These are phyloP conservation scores for Drosophila putrida DNA, from an alignment of 2,888 invertebrate genomes.

Conservation along the genomic window DNA sequence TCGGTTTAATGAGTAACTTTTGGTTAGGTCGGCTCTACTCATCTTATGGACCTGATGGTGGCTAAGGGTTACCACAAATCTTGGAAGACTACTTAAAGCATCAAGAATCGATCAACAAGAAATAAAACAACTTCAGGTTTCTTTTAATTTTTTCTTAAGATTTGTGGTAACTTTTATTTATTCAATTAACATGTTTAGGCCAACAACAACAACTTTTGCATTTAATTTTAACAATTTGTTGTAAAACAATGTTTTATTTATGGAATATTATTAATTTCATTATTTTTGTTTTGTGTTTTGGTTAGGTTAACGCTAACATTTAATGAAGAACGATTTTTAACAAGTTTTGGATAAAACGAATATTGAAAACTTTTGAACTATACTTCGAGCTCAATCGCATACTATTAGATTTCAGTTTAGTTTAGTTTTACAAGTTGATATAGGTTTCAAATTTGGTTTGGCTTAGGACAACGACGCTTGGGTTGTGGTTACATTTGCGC, in stretches of 20 bases:
- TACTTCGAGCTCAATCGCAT: conserved; percentile 13
- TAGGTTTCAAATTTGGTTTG: conserved; percentile 45
- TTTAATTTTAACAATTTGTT: conserved; percentile 71
- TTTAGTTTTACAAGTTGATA: conserved; percentile 32
- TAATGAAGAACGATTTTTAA: conserved; percentile 49
- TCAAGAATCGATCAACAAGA: conserved; percentile 36
- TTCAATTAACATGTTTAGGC: conserved; percentile 69
- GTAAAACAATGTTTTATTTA: conserved; percentile 43
- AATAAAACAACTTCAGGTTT: conserved; percentile 80
- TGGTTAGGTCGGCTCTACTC: not conserved
- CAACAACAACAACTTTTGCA: conserved; percentile 78
- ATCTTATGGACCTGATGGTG: not conserved
- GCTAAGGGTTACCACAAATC: conserved; percentile 79
- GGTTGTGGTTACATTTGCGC: conserved; percentile 76
- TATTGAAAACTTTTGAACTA: conserved; percentile 16
- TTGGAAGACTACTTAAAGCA: conserved; percentile 31
- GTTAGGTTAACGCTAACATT: conserved; percentile 36
- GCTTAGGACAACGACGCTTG: conserved; percentile 69
- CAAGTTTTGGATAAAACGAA: conserved; percentile 29
- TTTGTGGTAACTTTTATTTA: conserved; percentile 84
- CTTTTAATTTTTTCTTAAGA: conserved; percentile 62
- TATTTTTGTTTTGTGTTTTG: conserved; percentile 7
- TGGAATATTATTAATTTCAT: conserved; percentile 5
- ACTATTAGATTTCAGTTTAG: conserved; percentile 13
- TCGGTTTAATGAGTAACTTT: not conserved